Evolutionary conservation across 2,888 invertebrate genomes (phyloP).

Genomic region (Dasysyrphus tricinctus): DNA sequence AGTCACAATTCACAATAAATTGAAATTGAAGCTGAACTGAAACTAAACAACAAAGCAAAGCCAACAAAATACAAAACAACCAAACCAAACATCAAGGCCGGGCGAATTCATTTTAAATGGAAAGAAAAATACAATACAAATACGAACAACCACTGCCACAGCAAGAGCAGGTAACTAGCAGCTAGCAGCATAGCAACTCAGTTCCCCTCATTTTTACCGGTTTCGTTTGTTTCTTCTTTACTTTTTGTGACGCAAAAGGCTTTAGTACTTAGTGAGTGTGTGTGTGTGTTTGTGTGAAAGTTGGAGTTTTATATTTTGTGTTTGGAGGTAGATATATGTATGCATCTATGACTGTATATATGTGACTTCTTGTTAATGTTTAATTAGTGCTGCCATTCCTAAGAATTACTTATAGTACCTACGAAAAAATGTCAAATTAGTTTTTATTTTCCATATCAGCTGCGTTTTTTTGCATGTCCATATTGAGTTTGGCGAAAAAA

Average conservation of each 20-base stretch:
- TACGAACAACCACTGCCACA: background rate
- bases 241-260: background rate
- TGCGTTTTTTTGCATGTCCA: too few species aligned
- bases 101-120: background rate
- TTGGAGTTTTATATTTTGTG: background rate
- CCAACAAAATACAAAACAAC: too few species aligned
- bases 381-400: background rate
- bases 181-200: background rate
- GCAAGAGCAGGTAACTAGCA: background rate
- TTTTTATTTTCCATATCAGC: too few species aligned
- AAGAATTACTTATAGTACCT: too few species aligned
- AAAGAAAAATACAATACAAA: background rate
- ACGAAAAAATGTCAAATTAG: too few species aligned
- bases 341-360: background rate
- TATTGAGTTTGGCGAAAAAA: too few species aligned
- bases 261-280: background rate
- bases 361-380: background rate
- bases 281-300: background rate
- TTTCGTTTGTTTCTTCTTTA: background rate
- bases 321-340: too few species aligned
- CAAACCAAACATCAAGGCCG: background rate
- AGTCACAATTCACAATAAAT: background rate
- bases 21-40: background rate
- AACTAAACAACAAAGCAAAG: conserved; percentile 1
- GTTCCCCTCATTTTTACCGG: background rate